Conservation (phyloP, 2,797 vertebrate genomes). For the Poeciliopsis paucimaculata region DNA sequence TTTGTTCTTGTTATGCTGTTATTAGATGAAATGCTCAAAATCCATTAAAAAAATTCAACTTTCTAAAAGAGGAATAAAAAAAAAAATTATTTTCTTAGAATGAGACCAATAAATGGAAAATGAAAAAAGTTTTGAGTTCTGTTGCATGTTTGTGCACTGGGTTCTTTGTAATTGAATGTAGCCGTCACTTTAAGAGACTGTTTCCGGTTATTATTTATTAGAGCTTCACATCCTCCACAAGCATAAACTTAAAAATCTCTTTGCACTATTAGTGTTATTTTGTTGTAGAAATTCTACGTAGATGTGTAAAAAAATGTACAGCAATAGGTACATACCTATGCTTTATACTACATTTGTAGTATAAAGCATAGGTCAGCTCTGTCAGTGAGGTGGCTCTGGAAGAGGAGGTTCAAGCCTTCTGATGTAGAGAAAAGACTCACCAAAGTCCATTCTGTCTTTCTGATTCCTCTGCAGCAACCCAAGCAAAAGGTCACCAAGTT, state of each 20-base stretch:
- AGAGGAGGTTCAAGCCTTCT: not conserved
- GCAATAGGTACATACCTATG: too few relatives aligned
- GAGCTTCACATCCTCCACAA: not conserved
- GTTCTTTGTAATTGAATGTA: not conserved
- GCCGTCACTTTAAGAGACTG: not conserved
- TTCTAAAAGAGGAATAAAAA: not conserved
- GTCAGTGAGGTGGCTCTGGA: not conserved
- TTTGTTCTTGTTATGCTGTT: not conserved
- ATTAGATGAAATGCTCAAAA: not conserved
- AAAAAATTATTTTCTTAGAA: not conserved
- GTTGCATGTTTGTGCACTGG: not conserved
- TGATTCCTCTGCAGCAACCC: conserved; percentile 96
- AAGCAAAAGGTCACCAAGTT: conserved; percentile 87
- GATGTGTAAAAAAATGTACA: not conserved
- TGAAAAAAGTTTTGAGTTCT: not conserved
- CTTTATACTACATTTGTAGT: too few relatives aligned
- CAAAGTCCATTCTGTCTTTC: conserved; percentile 97
- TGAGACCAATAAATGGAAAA: not conserved
- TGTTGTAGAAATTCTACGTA: not conserved
- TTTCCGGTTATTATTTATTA: not conserved
- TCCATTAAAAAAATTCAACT: too few relatives aligned
- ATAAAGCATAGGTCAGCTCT: not conserved
- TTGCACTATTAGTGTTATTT: not conserved
- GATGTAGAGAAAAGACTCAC: conserved; percentile 74
- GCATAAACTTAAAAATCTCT: not conserved